These are phyloP conservation scores for Eurytoma californica DNA, from an alignment of 2,888 invertebrate species.

Conservation along the genomic window DNA sequence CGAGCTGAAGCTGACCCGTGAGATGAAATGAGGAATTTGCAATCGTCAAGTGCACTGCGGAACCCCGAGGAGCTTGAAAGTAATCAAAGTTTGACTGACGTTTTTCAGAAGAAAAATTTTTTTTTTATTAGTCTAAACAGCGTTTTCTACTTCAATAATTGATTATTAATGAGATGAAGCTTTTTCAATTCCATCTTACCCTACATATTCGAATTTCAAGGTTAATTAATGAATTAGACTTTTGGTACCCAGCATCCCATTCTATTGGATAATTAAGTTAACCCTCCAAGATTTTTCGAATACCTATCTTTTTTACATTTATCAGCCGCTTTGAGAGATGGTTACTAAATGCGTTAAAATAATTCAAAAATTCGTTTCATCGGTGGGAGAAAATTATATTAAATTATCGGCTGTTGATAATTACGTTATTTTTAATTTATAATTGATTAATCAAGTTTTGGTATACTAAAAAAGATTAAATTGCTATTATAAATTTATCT, in stretches of 20 bases:
- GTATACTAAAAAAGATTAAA: no score
- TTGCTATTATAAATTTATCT: neutral
- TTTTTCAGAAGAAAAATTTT: neutral
- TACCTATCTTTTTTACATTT: no score
- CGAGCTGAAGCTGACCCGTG: neutral
- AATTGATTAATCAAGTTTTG: no score
- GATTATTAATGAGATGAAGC: neutral
- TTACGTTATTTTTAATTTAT: neutral
- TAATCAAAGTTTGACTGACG: neutral
- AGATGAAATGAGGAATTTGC: constrained; percentile 23
- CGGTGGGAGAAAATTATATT: neutral
- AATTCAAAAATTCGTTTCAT: neutral
- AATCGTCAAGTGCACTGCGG: constrained; percentile 6
- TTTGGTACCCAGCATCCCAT: neutral
- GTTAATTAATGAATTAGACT: neutral
- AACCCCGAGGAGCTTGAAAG: neutral
- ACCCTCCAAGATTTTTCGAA: neutral
- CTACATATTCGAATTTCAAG: no score
- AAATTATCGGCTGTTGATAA: neutral
- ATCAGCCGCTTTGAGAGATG: no score
- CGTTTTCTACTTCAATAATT: neutral
- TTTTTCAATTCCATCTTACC: neutral
- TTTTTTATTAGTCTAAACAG: neutral
- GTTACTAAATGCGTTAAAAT: no score
- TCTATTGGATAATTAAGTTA: neutral